phyloP scores from a whole-genome alignment of 35 echinoderm and acorn worm genomes.

The Ophioderma brevispina region DNA sequence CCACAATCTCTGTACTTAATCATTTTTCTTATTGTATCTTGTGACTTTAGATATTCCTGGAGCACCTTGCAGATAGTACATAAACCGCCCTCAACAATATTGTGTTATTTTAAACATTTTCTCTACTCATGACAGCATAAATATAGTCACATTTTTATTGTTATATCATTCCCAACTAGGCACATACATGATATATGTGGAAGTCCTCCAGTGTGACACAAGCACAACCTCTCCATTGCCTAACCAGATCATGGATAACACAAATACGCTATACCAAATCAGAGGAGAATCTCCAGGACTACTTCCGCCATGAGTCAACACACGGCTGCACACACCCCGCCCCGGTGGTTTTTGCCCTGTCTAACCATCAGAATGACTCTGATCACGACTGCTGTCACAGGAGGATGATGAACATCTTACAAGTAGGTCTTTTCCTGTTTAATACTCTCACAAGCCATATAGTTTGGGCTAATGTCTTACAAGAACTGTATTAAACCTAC shows the following conservation, averaged over 20 bases:
- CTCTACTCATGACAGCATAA: not conserved
- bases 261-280: slow-evolving; percentile 89
- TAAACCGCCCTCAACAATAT: too few relatives aligned
- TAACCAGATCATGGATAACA: slow-evolving; percentile 93
- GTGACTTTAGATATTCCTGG: too few relatives aligned
- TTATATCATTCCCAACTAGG: slow-evolving; percentile 51
- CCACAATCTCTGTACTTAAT: too few relatives aligned
- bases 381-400: slow-evolving; percentile 96
- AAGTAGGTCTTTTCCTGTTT: too few relatives aligned
- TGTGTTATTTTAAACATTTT: not conserved
- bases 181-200: slow-evolving; percentile 96
- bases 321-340: slow-evolving; percentile 61
- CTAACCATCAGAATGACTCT: slow-evolving; percentile 84
- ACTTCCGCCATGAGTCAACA: slow-evolving; percentile 39
- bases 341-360: slow-evolving; percentile 70
- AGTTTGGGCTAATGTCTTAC: too few relatives aligned
- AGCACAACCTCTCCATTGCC: slow-evolving; percentile 93
- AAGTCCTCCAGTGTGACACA: slow-evolving; percentile 89
- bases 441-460: too few relatives aligned
- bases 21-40: too few relatives aligned
- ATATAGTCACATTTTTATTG: not conserved
- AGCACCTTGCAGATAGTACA: too few relatives aligned
- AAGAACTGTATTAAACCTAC: too few relatives aligned
- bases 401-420: slow-evolving; percentile 87
- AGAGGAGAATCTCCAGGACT: slow-evolving; percentile 88